Evolutionary conservation across 2,888 invertebrate species (phyloP), one percentile per base, ranked within the genome.

Genomic region (Cheilosia scutellata): DNA sequence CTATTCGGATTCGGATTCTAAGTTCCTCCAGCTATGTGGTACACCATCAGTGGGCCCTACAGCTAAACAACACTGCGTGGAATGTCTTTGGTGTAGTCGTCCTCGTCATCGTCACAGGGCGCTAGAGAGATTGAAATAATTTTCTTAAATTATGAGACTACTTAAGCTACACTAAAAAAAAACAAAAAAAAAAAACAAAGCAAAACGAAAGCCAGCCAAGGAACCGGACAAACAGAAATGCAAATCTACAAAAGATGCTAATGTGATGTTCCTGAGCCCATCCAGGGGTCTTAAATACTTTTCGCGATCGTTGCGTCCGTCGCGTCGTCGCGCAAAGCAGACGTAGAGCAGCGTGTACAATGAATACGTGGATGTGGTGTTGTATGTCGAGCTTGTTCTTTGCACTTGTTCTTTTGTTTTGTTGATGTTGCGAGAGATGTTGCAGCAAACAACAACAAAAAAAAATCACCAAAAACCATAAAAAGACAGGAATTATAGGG

Each of bases 91-190:
- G n/a, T 42, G 25, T 9, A 37, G 60, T 40, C 40, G 47, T 31
- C 29, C 9, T 75, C 68, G 63, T 57, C 70, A 71, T 82, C 65
- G 72, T 72, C 70, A 49, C 66, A 80, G 62, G 65, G 60, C 75
- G 74, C 79, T 65, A 53, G 66, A 62, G 60, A 65, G 75, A 76
- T 71, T 80, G 80, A 80, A 80, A 84, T 65, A 80, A 68, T 76
- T 80, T 84, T 84, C 75, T 76, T 76, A 76, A 86, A 86, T 80
- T 80, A 86, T 80, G 84, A 86, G 84, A 75, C 76, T 70, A 76
- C 83, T 86, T 71, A 66, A 71, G 33, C 42, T 37, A 55, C 47
- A 71, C 42, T 37, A 55, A 49, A 71, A 20, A 51, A 71, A 58
- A 51, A 27, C 27, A 11, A 27, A 68, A 40, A 53, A 20, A 58